Evolutionary conservation across 2,888 invertebrate species (phyloP), one percentile per base, ranked within the genome.

Genomic region (Mamestra brassicae): DNA sequence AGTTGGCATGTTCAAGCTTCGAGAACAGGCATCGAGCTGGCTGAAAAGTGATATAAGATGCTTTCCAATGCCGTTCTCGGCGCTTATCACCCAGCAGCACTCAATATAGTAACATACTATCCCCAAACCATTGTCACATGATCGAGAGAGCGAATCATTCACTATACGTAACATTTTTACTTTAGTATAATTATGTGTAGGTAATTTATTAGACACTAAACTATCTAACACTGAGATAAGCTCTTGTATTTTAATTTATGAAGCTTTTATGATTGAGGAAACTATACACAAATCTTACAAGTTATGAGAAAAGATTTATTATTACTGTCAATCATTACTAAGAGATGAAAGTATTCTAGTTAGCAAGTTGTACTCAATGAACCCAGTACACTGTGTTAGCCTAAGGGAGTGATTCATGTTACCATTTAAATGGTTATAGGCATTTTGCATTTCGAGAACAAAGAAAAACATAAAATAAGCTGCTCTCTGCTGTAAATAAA

Each of bases 401-500:
- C 6, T 45, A 8, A 34, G 15, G 6, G 26, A 45, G 34, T 55
- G 42, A 47, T 65, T 52, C 17, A 67, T 54, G 15, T 60, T 26
- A 61, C n/a, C 13, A 61, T 60, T 62, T 57, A 10, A 63, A 77
- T 15, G 55, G 26, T 60, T 57, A 10, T 70, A 69, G 13, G 45
- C 47, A 10, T 73, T 72, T 77, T 74, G 68, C 60, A 74, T 80
- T 84, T 81, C 68, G 80, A 84, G 77, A 81, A 79, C 67, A 71
- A 68, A 74, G 60, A 76, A 78, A 83, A 78, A 74, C 79, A 79
- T 67, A 78, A 68, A 78, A 74, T 76, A 83, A 89, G 89, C 89
- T 89, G 90, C 89, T 87, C 85, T 63, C 81, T 69, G 80, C 80
- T 83, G 76, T 75, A 81, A 84, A 83, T 83, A 84, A 85, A 87